Evolutionary conservation across 1,140 invertebrate species (phyloP).

Genomic region (Eueides isabella): DNA sequence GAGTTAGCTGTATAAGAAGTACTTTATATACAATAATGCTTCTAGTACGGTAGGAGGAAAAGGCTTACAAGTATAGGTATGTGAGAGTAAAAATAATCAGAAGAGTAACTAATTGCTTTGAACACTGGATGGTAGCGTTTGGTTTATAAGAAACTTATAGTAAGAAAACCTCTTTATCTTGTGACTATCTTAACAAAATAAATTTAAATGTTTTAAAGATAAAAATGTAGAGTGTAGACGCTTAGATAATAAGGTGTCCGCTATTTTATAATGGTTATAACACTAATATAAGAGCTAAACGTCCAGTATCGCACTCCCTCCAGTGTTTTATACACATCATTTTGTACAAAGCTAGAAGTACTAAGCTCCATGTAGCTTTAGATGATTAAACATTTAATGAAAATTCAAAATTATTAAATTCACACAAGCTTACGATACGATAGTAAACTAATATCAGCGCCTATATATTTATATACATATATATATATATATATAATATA

Average conservation of each 20-base stretch:
- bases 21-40: no score
- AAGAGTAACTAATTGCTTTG: neutral
- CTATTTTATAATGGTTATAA: slow-evolving; percentile 26
- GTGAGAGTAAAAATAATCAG: no score
- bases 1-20: neutral
- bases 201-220: neutral
- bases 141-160: neutral
- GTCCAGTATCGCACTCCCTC: slow-evolving; percentile 82
- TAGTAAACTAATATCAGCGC: neutral
- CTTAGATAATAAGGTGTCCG: slow-evolving; percentile 27
- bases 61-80: neutral
- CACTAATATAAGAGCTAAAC: slow-evolving; percentile 62
- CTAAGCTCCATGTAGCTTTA: slow-evolving; percentile 33
- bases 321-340: slow-evolving; percentile 76
- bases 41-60: no score
- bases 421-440: neutral
- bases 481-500: no score
- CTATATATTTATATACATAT: neutral
- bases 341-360: slow-evolving; percentile 70
- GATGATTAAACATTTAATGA: slow-evolving; percentile 21
- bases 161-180: slow-evolving; percentile 3
- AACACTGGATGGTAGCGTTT: neutral
- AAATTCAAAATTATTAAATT: slow-evolving; percentile 9
- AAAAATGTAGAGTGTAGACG: slow-evolving; percentile 3
- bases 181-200: neutral